These are phyloP conservation scores for Oreochromis grahami DNA, from an alignment of 2,797 vertebrate species.

Conservation along the genomic window DNA sequence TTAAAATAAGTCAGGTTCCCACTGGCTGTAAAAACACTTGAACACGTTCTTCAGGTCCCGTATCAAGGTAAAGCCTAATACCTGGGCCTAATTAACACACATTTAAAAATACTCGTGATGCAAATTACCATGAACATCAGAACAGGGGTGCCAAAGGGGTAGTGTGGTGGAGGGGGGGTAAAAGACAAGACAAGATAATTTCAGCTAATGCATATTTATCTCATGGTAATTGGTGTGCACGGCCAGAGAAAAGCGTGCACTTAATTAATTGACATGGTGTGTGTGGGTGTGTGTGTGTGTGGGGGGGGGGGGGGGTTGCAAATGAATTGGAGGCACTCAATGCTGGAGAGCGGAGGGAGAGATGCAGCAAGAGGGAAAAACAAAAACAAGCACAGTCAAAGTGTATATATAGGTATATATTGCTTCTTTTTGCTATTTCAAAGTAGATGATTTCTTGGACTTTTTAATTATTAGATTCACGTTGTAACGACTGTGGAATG, in stretches of 20 bases:
- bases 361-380: neutral
- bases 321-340: conserved; percentile 67
- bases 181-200: conserved; percentile 70
- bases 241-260: conserved; percentile 75
- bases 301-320: conserved; percentile 24
- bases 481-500: neutral
- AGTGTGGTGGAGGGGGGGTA: neutral
- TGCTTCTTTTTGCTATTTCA: neutral
- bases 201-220: conserved; percentile 78
- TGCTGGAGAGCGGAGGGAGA: conserved; percentile 41
- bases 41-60: conserved; percentile 63
- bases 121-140: conserved; percentile 70
- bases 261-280: conserved; percentile 77
- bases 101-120: conserved; percentile 75
- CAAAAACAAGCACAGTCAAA: neutral
- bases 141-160: conserved; percentile 28
- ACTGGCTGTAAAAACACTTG: conserved; percentile 54
- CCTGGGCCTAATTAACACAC: conserved; percentile 72
- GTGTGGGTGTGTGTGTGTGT: neutral
- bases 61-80: conserved; percentile 65
- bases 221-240: conserved; percentile 76
- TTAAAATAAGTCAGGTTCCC: conserved; percentile 47
- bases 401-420: neutral
- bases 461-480: neutral
- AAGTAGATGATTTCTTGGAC: neutral